Conservation (phyloP, 2,888 invertebrate genomes). For the Mactromeris polynyma region DNA sequence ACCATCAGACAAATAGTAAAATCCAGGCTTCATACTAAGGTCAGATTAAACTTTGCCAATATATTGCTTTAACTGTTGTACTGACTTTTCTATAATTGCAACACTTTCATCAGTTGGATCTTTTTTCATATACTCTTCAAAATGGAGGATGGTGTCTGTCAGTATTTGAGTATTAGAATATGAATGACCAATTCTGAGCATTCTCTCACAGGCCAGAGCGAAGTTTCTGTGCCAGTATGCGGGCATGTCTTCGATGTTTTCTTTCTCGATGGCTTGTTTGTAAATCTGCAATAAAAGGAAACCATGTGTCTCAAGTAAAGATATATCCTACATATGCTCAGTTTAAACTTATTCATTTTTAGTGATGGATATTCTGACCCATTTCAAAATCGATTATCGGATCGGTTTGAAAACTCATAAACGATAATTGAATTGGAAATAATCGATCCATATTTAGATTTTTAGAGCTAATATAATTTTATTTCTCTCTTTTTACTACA, state of each 20-base stretch:
- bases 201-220: conserved; percentile 81
- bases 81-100: conserved; percentile 39
- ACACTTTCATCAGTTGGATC: conserved; percentile 58
- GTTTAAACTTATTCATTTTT: too few species aligned
- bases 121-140: conserved; percentile 65
- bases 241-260: conserved; percentile 74
- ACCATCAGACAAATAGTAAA: not conserved
- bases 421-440: too few species aligned
- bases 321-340: too few species aligned
- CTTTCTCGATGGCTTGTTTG: conserved; percentile 75
- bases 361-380: too few species aligned
- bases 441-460: too few species aligned
- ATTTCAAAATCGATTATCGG: too few species aligned
- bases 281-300: conserved; percentile 80
- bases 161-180: conserved; percentile 59
- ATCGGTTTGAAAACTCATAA: too few species aligned
- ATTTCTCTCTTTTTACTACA: too few species aligned
- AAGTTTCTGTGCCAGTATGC: conserved; percentile 85
- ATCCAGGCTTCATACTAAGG: not conserved
- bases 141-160: conserved; percentile 71
- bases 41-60: not conserved
- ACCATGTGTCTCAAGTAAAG: too few species aligned
- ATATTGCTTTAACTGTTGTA: conserved; percentile 5
- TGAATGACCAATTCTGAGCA: conserved; percentile 66
- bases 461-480: too few species aligned